A percentile compares a stretch with the other conserved stretches of the same genome.
Conservation (phyloP, 2,888 invertebrate genomes). For the Dione vanillae region DNA sequence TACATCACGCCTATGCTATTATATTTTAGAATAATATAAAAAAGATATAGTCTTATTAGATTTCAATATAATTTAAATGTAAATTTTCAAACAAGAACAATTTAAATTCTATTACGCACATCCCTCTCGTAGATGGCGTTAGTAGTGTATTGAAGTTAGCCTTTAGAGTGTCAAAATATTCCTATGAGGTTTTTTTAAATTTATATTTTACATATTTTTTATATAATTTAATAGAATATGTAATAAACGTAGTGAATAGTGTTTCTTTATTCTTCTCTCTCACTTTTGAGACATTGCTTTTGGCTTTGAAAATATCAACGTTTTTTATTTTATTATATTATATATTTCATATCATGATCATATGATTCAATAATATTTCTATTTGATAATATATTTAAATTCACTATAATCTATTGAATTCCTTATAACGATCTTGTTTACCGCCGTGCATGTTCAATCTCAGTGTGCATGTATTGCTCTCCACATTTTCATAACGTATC, state of each 20-base stretch:
- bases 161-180: too few relatives aligned
- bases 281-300: too few relatives aligned
- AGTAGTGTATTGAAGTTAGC: background rate
- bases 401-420: constrained; percentile 46
- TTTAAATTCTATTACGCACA: background rate
- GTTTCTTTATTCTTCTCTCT: too few relatives aligned
- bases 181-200: too few relatives aligned
- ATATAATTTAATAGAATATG: too few relatives aligned
- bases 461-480: constrained; percentile 47
- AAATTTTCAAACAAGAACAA: background rate
- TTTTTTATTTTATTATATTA: too few relatives aligned
- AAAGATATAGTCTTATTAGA: background rate
- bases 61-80: background rate
- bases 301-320: too few relatives aligned
- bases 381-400: constrained; percentile 1
- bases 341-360: too few relatives aligned
- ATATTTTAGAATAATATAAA: too few relatives aligned
- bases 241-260: too few relatives aligned
- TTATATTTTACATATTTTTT: too few relatives aligned
- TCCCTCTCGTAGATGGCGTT: constrained; percentile 60
- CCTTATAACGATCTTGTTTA: constrained; percentile 50
- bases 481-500: constrained; percentile 51
- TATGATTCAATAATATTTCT: background rate
- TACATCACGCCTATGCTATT: too few relatives aligned
- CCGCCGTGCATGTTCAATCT: constrained; percentile 51